Evolutionary conservation across 2,888 invertebrate genomes (phyloP).

Genomic region (Sinhomidia bicolor): DNA sequence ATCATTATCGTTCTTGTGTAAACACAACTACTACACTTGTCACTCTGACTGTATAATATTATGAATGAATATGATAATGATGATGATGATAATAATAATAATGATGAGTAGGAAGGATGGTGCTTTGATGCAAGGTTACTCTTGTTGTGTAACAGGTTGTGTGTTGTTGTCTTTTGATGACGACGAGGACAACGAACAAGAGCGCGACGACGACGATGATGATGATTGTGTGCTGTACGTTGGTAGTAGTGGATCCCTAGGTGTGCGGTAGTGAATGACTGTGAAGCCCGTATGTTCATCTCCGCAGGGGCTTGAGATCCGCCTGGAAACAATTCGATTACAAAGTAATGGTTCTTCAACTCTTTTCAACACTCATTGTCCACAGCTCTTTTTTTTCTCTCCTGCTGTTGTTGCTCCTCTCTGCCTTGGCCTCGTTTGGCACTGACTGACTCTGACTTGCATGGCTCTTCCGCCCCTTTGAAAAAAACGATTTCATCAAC

Average conservation of each 20-base stretch:
- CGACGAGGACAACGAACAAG: too few relatives aligned
- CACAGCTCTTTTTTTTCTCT: slow-evolving; percentile 1
- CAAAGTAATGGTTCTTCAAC: slow-evolving; percentile 77
- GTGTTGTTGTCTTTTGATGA: slow-evolving; percentile 32
- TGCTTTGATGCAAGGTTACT: slow-evolving; percentile 30
- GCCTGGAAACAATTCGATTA: slow-evolving; percentile 80
- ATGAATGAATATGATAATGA: background rate
- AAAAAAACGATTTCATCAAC: slow-evolving; percentile 7
- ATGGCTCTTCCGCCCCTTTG: slow-evolving; percentile 61
- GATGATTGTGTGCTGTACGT: slow-evolving; percentile 23
- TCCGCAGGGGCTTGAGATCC: slow-evolving; percentile 78
- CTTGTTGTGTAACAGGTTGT: slow-evolving; percentile 79
- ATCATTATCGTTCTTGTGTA: background rate
- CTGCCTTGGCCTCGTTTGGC: too few relatives aligned
- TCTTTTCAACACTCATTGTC: slow-evolving; percentile 77
- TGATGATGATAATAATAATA: background rate
- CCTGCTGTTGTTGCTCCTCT: slow-evolving; percentile 31
- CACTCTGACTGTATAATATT: background rate
- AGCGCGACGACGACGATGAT: background rate
- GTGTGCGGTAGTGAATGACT: slow-evolving; percentile 72
- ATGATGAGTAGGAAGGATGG: slow-evolving; percentile 14
- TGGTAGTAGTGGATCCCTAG: slow-evolving; percentile 69
- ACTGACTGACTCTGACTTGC: slow-evolving; percentile 43
- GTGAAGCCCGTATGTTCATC: slow-evolving; percentile 79
- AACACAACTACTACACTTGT: background rate